Evolutionary conservation across 2,113 vertebrate species (phyloP).

Genomic region (Pelusios castaneus): DNA sequence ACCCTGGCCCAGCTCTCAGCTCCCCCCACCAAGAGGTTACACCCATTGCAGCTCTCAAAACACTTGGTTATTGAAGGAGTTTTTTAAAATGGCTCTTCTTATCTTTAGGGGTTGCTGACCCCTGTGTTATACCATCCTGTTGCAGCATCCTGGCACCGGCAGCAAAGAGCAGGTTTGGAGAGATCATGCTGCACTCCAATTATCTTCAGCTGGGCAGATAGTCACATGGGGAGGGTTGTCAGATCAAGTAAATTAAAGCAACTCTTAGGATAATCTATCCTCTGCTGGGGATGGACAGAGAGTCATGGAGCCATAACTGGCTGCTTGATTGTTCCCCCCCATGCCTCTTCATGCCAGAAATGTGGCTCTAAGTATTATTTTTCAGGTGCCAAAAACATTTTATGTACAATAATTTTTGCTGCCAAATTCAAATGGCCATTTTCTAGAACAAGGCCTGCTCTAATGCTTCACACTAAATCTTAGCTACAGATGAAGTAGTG

Average conservation of each 20-base stretch:
- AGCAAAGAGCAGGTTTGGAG: background rate
- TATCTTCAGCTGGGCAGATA: background rate
- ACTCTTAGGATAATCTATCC: background rate
- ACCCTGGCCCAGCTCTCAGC: too few relatives aligned
- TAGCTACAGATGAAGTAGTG: background rate
- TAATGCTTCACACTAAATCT: background rate
- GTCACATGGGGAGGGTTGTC: background rate
- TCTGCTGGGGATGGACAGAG: background rate
- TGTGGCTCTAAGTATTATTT: background rate
- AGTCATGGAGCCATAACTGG: background rate
- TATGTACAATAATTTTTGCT: background rate
- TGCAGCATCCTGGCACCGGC: background rate
- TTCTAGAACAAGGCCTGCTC: background rate
- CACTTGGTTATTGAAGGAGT: too few relatives aligned
- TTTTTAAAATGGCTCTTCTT: too few relatives aligned
- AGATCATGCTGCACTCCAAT: background rate
- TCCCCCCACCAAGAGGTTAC: too few relatives aligned
- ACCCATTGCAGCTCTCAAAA: too few relatives aligned
- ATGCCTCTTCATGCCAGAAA: background rate
- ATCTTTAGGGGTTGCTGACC: too few relatives aligned
- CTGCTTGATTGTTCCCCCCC: background rate
- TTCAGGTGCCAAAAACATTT: background rate
- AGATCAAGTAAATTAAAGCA: background rate
- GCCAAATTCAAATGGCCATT: background rate
- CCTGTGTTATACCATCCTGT: too few relatives aligned